phyloP scores from a whole-genome alignment of 2,113 vertebrate genomes.

The Syngnathoides biaculeatus region DNA sequence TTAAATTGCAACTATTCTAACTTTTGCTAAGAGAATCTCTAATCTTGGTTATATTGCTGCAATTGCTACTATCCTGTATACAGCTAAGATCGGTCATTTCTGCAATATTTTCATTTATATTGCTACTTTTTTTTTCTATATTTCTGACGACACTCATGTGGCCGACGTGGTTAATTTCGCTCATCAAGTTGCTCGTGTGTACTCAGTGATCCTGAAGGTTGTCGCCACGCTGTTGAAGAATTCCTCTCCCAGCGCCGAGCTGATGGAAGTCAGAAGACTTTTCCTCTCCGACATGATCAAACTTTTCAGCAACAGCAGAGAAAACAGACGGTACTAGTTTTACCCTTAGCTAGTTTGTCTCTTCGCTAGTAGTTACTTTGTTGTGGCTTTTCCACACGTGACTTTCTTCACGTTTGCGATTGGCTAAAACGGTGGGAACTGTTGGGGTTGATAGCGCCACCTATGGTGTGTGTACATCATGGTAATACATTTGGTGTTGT shows the following conservation, averaged over 20 bases:
- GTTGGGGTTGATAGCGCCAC: neutral
- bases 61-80: no score
- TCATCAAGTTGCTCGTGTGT: neutral
- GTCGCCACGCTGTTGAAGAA: conserved; percentile 96
- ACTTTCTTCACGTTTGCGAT: neutral
- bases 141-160: neutral
- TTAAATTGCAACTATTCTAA: no score
- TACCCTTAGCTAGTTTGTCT: no score
- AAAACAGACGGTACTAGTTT: conserved; percentile 86
- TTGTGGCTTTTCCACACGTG: neutral
- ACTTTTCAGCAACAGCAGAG: conserved; percentile 97
- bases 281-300: conserved; percentile 99
- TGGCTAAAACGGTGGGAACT: neutral
- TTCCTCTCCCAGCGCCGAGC: conserved; percentile 90
- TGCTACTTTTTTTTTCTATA: no score
- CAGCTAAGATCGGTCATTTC: no score
- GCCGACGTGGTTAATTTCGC: neutral
- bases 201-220: conserved; percentile 94
- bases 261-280: conserved; percentile 96
- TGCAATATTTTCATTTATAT: no score
- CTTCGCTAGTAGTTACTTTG: no score
- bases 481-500: neutral
- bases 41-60: no score
- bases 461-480: neutral
- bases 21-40: no score